Percentiles rank a stretch among this genome's conserved stretches.
These are phyloP conservation scores for Trichacis sp. DNA, from an alignment of 2,888 invertebrate species.

Conservation along the genomic window DNA sequence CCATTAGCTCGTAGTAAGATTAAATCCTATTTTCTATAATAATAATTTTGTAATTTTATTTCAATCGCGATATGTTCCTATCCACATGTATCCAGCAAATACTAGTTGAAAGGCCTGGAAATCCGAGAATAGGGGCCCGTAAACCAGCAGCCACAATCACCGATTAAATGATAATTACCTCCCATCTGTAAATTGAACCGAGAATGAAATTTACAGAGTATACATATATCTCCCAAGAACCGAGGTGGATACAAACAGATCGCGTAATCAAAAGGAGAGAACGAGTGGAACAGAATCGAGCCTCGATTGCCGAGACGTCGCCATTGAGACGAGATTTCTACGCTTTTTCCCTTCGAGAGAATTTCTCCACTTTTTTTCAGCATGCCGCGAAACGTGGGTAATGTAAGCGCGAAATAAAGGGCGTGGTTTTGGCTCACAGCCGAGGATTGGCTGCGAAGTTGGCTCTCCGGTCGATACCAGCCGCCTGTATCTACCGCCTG, in stretches of 20 bases:
- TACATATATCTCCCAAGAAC: no score
- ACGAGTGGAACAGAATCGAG: conserved; percentile 29
- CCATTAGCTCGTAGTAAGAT: no score
- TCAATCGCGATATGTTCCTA: no score
- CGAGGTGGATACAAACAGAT: conserved; percentile 32
- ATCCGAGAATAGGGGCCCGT: conserved; percentile 1
- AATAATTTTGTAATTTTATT: no score
- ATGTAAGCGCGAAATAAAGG: conserved; percentile 68
- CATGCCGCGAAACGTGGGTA: conserved; percentile 59
- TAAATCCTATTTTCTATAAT: no score
- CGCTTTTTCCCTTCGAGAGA: conserved; percentile 19
- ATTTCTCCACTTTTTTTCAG: conserved; percentile 33
- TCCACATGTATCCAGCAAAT: no score
- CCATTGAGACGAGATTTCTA: conserved; percentile 40
- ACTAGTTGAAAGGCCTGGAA: not conserved
- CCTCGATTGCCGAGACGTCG: conserved; percentile 38
- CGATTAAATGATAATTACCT: conserved; percentile 35
- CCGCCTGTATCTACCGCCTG: conserved; percentile 58
- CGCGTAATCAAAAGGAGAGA: conserved; percentile 31
- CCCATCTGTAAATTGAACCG: conserved; percentile 26
- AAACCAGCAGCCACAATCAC: conserved; percentile 8
- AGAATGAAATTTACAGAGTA: conserved; percentile 10
- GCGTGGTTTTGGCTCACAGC: conserved; percentile 68
- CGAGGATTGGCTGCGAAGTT: conserved; percentile 68
- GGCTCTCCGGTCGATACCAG: conserved; percentile 68